Evolutionary conservation across 37 sponge, comb jelly and placozoan species (phyloP).

Genomic region (Bolinopsis microptera): DNA sequence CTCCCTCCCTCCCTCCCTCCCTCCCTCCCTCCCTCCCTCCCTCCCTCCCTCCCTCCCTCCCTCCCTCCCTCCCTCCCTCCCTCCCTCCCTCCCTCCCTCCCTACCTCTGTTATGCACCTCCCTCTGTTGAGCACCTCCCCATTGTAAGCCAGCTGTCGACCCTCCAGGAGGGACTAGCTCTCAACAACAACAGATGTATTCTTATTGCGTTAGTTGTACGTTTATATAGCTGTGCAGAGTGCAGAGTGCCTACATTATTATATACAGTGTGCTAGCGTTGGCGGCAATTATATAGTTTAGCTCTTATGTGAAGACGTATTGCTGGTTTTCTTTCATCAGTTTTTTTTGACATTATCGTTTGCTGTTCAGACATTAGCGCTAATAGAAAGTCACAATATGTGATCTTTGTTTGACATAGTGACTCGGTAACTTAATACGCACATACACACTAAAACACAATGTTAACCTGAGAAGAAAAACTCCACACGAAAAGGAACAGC

Average conservation of each 20-base stretch:
- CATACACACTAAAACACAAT: too few relatives aligned
- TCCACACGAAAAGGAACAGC: too few relatives aligned
- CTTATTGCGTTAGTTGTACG: background rate
- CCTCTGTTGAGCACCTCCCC: background rate
- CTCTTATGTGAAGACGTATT: background rate
- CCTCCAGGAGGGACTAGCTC: too few relatives aligned
- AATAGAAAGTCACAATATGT: too few relatives aligned
- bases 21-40: background rate
- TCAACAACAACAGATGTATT: background rate
- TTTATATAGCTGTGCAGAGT: background rate
- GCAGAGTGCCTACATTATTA: too few relatives aligned
- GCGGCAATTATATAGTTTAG: background rate
- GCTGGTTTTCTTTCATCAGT: background rate
- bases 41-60: background rate
- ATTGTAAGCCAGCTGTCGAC: background rate
- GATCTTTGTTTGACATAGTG: too few relatives aligned
- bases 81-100: background rate
- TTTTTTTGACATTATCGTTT: too few relatives aligned
- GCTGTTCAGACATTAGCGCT: too few relatives aligned
- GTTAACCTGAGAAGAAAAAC: too few relatives aligned
- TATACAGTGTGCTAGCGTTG: background rate
- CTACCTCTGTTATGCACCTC: too few relatives aligned
- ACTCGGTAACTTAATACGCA: too few relatives aligned
- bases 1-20: conserved; percentile 19
- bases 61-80: background rate